Evolutionary conservation across 2,797 vertebrate species (phyloP), one percentile per base, ranked within the genome.

Genomic region (Heliangelus exortis): DNA sequence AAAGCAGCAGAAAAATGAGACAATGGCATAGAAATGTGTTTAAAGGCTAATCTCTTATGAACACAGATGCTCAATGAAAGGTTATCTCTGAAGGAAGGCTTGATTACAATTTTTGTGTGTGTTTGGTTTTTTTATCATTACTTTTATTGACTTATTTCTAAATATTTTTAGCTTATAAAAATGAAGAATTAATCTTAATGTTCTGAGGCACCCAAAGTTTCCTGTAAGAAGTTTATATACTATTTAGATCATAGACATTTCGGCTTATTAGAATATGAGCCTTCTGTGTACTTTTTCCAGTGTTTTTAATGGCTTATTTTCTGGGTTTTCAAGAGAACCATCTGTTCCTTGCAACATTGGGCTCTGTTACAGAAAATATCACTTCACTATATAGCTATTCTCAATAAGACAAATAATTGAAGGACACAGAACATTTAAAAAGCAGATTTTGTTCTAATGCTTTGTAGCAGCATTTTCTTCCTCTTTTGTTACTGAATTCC

Each of bases 31-130:
- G 61, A 69, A 96, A 76, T 51, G 21, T 69, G 33, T 81, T 67
- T 75, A 94, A 80, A 23, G 61, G n/a, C 47, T 82, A 88, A 88
- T 31, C 9, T 94, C 59, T 47, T 45, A 65, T 83, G 34, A 71
- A 95, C 96, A 58, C 48, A 50, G 34, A 73, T 61, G 14, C n/a
- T 94, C 17, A 11, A n/a, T 78, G 89, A 90, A 75, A 58, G 41
- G 6, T 81, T 84, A 79, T 74, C 57, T 31, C 68, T 90, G 57
- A 34, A 82, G 15, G 15, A 77, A 69, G 33, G 6, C 21, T 65
- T 76, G 63, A 23, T 8, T 75, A 2, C 7, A 20, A 18, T 47
- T 48, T 48, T 48, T 48, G 10, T 48, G 47, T 48, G 20, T 20
- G 47, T 18, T 51, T 45, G 23, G 14, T 13, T 62, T 19, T 53